Evolutionary conservation across 2,888 invertebrate species (phyloP).

Genomic region (Eupeodes latifasciatus): DNA sequence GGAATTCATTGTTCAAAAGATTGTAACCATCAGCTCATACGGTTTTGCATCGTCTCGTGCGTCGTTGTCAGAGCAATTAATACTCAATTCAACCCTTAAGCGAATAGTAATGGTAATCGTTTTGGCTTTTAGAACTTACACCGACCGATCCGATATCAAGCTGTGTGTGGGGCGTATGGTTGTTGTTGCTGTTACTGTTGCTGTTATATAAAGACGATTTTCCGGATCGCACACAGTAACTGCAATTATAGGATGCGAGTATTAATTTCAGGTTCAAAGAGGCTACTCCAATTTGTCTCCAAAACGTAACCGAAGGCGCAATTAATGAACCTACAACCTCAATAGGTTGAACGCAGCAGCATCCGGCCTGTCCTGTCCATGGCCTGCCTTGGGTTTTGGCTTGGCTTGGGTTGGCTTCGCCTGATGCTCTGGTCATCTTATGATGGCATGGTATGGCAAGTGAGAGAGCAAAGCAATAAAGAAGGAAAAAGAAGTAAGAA

Average conservation of each 20-base stretch:
- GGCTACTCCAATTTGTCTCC: constrained; percentile 76
- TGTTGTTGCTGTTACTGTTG: constrained; percentile 12
- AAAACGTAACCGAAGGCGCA: constrained; percentile 73
- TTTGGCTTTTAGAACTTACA: constrained; percentile 35
- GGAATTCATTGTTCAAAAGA: background rate
- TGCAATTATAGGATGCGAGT: constrained; percentile 69
- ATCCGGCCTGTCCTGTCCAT: constrained; percentile 11
- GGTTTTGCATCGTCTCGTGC: background rate
- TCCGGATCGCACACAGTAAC: constrained; percentile 46
- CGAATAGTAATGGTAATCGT: constrained; percentile 40
- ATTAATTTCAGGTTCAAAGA: constrained; percentile 73
- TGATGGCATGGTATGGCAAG: background rate
- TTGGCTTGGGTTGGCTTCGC: background rate
- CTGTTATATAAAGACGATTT: constrained; percentile 35
- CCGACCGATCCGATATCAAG: background rate
- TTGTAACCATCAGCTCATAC: constrained; percentile 19
- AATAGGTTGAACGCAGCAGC: constrained; percentile 37
- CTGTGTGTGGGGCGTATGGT: background rate
- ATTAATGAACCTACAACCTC: constrained; percentile 75
- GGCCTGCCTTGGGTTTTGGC: background rate
- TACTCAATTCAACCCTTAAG: constrained; percentile 71
- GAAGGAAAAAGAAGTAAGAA: constrained; percentile 51
- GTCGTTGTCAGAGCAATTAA: constrained; percentile 63
- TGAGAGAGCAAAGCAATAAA: constrained; percentile 21
- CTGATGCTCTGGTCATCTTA: background rate